A percentile compares a stretch with the other conserved stretches of the same genome.
phyloP scores from a whole-genome alignment of 2,888 invertebrate species.

The Chesias legatella region DNA sequence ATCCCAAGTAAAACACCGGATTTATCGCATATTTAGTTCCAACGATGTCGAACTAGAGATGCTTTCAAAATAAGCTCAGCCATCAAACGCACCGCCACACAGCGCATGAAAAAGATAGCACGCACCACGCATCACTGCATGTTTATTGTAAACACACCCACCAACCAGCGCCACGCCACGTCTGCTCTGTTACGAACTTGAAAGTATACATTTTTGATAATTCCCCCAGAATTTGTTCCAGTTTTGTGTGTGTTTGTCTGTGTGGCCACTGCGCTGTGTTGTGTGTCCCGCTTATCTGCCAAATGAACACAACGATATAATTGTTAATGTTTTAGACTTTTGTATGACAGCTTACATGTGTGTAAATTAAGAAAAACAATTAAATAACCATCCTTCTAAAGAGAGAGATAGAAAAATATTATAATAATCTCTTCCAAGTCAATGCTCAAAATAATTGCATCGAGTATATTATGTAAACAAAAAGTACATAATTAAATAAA shows the following conservation, averaged over 20 bases:
- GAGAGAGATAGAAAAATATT: no score
- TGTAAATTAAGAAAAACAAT: no score
- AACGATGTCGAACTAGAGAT: constrained; percentile 29
- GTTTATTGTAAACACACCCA: constrained; percentile 33
- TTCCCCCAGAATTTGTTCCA: constrained; percentile 5
- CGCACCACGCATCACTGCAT: constrained; percentile 26
- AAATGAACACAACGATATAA: no score
- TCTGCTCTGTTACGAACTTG: constrained; percentile 12
- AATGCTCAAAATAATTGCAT: no score
- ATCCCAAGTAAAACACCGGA: constrained; percentile 38
- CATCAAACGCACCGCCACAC: constrained; percentile 29
- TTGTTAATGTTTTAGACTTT: no score
- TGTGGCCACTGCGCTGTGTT: no score
- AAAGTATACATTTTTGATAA: constrained; percentile 3
- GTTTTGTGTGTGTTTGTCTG: no score
- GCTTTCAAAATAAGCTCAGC: constrained; percentile 40
- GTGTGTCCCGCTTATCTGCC: no score
- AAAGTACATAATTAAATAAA: background rate
- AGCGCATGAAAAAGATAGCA: constrained; percentile 26
- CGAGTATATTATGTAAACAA: background rate
- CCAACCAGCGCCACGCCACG: no score
- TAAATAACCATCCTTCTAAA: no score
- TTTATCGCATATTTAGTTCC: constrained; percentile 32
- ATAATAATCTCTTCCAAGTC: no score
- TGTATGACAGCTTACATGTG: no score